A percentile compares a stretch with the other conserved stretches of the same genome.
phyloP scores from a whole-genome alignment of 2,797 vertebrate species.

The Poecilia picta region DNA sequence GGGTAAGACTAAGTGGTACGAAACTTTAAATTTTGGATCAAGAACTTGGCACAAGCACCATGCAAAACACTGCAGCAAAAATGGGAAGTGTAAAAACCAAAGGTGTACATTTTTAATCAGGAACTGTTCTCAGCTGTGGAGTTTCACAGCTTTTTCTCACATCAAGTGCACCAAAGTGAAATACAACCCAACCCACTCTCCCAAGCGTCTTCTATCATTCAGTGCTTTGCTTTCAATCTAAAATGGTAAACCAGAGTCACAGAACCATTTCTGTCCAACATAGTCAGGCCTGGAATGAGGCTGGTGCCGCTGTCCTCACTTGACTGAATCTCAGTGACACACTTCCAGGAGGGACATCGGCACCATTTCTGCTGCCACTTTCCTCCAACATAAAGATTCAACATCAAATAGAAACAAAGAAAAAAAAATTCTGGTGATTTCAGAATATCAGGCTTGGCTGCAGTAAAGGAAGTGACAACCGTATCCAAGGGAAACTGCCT shows the following conservation, averaged over 20 bases:
- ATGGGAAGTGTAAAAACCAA: not conserved
- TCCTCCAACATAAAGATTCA: constrained; percentile 77
- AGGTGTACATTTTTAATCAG: constrained; percentile 28
- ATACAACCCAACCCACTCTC: not conserved
- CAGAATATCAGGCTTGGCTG: constrained; percentile 59
- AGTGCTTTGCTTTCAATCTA: constrained; percentile 17
- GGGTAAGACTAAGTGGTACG: not conserved
- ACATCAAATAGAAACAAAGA: constrained; percentile 34
- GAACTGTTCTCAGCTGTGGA: constrained; percentile 1
- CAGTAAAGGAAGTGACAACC: constrained; percentile 75
- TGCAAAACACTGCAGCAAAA: not conserved
- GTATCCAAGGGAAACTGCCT: constrained; percentile 65
- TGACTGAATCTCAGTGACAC: constrained; percentile 67
- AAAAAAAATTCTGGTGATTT: constrained; percentile 52
- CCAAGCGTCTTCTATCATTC: constrained; percentile 22
- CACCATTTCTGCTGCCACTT: constrained; percentile 68
- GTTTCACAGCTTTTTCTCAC: constrained; percentile 14
- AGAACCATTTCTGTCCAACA: constrained; percentile 35
- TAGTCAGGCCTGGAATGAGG: constrained; percentile 38
- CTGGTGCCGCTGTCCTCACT: constrained; percentile 43
- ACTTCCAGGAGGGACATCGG: constrained; percentile 27
- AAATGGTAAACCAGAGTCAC: constrained; percentile 56
- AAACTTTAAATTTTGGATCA: not conserved
- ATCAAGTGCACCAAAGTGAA: constrained; percentile 11
- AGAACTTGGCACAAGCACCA: not conserved